Conservation (phyloP, 1,140 invertebrate species). For the Papilio helenus region DNA sequence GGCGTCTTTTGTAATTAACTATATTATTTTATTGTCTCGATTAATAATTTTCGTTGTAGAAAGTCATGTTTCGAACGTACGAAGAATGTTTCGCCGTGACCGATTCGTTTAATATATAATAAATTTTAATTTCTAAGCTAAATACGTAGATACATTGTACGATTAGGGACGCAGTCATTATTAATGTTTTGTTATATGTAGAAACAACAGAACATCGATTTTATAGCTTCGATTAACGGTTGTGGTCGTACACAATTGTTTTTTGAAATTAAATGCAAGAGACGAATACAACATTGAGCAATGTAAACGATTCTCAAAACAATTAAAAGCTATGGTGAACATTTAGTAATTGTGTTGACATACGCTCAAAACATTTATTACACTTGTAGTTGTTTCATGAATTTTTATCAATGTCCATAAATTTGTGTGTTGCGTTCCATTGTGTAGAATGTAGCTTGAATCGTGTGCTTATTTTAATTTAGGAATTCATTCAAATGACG, state of each 20-base stretch:
- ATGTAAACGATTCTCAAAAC: neutral
- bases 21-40: slow-evolving; percentile 73
- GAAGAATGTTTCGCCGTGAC: slow-evolving; percentile 1
- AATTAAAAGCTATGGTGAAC: neutral
- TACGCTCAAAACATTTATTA: neutral
- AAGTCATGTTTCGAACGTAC: slow-evolving; percentile 53
- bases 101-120: slow-evolving; percentile 8
- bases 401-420: too few species aligned
- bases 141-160: neutral
- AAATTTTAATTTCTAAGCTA: slow-evolving; percentile 15
- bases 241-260: neutral
- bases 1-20: slow-evolving; percentile 54
- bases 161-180: slow-evolving; percentile 16
- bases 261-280: neutral
- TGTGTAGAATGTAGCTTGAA: neutral
- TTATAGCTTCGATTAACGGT: slow-evolving; percentile 4
- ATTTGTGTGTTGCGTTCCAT: neutral
- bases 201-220: neutral
- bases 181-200: neutral
- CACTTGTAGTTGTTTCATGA: too few species aligned
- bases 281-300: neutral
- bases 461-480: neutral
- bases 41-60: slow-evolving; percentile 62
- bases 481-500: neutral
- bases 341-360: neutral